Conservation (phyloP, 2,113 vertebrate species). For the Dicrurus megarhynchus region DNA sequence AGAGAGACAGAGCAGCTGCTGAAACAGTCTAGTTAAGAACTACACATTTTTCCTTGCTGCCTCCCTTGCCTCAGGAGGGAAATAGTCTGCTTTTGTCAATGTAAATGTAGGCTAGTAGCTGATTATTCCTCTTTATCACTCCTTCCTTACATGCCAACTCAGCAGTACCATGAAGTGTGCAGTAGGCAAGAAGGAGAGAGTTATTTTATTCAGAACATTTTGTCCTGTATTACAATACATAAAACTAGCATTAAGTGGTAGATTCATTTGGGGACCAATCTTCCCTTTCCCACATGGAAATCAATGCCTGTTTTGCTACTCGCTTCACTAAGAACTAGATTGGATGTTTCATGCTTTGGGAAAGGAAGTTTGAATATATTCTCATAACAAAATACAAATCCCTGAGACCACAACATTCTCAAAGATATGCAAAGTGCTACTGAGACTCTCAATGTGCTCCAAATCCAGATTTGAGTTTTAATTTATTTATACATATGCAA, state of each 20-base stretch:
- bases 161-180: neutral
- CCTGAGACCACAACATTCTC: neutral
- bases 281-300: neutral
- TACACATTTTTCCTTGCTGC: neutral
- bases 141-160: neutral
- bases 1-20: neutral
- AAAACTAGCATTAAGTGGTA: neutral
- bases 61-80: constrained; percentile 8
- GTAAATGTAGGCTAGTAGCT: neutral
- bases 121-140: neutral
- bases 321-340: neutral
- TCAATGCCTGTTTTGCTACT: neutral
- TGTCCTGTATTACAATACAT: neutral
- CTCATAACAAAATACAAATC: neutral
- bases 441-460: neutral
- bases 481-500: neutral
- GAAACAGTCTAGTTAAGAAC: neutral
- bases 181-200: neutral
- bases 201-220: constrained; percentile 1
- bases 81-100: constrained; percentile 2
- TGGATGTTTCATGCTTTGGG: neutral
- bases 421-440: neutral
- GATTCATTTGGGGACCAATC: neutral
- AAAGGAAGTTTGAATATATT: neutral
- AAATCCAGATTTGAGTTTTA: neutral